Conservation (phyloP, 2,888 invertebrate species). For the Leptopilina syphax region DNA sequence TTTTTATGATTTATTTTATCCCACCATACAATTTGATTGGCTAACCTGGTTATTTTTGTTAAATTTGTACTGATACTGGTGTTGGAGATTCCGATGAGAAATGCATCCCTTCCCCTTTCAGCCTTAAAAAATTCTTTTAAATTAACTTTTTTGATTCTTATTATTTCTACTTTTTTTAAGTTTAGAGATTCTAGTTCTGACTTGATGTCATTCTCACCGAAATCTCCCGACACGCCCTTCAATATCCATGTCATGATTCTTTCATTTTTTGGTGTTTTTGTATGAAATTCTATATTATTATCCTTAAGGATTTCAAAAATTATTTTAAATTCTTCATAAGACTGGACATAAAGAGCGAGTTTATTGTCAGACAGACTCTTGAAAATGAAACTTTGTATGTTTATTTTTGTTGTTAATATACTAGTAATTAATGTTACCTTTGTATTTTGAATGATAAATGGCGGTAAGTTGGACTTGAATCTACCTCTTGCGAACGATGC, state of each 20-base stretch:
- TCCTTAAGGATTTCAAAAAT: background rate
- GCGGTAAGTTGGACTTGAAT: too few species aligned
- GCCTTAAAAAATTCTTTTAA: background rate
- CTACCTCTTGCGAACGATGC: too few species aligned
- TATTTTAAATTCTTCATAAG: background rate
- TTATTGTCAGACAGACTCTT: too few species aligned
- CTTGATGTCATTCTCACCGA: background rate
- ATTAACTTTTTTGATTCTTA: background rate
- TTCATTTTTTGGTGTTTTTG: background rate
- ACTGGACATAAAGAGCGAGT: too few species aligned
- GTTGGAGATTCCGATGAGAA: background rate
- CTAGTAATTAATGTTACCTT: too few species aligned
- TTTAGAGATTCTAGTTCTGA: background rate
- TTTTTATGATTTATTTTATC: background rate
- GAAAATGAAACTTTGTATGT: too few species aligned
- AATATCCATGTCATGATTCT: background rate
- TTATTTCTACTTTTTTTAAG: background rate
- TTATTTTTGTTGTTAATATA: too few species aligned
- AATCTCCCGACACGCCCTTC: background rate
- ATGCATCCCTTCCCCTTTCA: background rate
- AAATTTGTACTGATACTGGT: background rate
- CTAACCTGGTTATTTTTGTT: background rate
- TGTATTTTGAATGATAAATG: too few species aligned
- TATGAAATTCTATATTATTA: background rate
- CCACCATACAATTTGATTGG: background rate